Conservation (phyloP, 2,797 vertebrate species). For the Schizopygopsis pylzovi region DNA sequence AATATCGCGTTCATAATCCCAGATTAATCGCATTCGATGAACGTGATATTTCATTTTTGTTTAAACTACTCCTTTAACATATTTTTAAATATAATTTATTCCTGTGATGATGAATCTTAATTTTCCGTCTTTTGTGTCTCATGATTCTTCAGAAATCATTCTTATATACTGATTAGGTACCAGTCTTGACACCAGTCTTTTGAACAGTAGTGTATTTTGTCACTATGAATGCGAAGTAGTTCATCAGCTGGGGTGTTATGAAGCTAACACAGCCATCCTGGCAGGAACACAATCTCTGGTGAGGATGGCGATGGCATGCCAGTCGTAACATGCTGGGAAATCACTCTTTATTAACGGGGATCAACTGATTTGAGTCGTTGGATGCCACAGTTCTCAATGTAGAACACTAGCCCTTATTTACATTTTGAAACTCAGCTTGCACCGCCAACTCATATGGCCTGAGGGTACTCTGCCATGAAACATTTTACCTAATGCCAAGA, state of each 20-base stretch:
- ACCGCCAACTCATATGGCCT: slow-evolving; percentile 76
- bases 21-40: too few species aligned
- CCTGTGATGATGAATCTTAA: neutral
- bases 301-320: slow-evolving; percentile 17
- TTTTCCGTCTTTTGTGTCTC: neutral
- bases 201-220: neutral
- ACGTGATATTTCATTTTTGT: neutral
- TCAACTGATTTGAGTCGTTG: slow-evolving; percentile 88
- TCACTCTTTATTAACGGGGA: slow-evolving; percentile 81
- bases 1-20: too few species aligned
- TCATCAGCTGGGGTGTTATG: slow-evolving; percentile 1
- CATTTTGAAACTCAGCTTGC: slow-evolving; percentile 82
- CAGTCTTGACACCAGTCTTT: neutral
- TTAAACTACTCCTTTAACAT: too few species aligned
- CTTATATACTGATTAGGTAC: neutral
- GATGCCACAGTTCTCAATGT: slow-evolving; percentile 82
- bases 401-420: slow-evolving; percentile 70
- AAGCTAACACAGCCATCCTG: neutral
- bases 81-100: too few species aligned
- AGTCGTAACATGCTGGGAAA: slow-evolving; percentile 57
- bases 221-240: neutral
- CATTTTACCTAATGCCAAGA: slow-evolving; percentile 75
- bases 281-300: slow-evolving; percentile 26
- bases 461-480: slow-evolving; percentile 80
- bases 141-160: neutral